Conservation (phyloP, 2,888 invertebrate species). For the Xestia ashworthii region DNA sequence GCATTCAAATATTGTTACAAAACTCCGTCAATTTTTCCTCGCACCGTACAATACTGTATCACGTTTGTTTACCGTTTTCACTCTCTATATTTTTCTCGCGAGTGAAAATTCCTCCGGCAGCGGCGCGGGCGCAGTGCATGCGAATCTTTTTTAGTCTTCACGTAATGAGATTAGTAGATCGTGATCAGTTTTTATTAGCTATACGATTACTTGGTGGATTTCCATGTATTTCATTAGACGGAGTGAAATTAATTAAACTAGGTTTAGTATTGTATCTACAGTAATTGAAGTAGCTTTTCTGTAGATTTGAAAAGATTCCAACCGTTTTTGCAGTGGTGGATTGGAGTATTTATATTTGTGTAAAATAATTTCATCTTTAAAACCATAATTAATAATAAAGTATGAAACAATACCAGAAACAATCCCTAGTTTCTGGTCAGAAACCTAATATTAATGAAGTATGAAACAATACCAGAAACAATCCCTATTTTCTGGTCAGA, state of each 20-base stretch:
- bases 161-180: slow-evolving; percentile 67
- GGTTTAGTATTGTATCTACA: background rate
- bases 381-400: background rate
- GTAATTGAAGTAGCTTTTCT: background rate
- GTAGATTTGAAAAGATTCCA: background rate
- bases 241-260: background rate
- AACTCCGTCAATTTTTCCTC: slow-evolving; percentile 58
- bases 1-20: background rate
- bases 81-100: slow-evolving; percentile 86
- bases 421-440: background rate
- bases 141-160: slow-evolving; percentile 66
- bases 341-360: background rate
- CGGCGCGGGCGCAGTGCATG: slow-evolving; percentile 54
- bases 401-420: background rate
- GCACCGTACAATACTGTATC: slow-evolving; percentile 73
- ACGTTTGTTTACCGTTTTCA: slow-evolving; percentile 88
- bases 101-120: slow-evolving; percentile 82
- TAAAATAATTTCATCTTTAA: background rate
- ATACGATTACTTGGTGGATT: slow-evolving; percentile 31
- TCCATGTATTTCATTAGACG: slow-evolving; percentile 25
- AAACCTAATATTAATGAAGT: no score
- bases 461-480: no score
- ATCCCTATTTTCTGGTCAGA: no score
- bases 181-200: slow-evolving; percentile 47
- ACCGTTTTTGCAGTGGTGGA: background rate